Evolutionary conservation across 1,140 invertebrate species (phyloP).

Genomic region (Babylonia areolata): DNA sequence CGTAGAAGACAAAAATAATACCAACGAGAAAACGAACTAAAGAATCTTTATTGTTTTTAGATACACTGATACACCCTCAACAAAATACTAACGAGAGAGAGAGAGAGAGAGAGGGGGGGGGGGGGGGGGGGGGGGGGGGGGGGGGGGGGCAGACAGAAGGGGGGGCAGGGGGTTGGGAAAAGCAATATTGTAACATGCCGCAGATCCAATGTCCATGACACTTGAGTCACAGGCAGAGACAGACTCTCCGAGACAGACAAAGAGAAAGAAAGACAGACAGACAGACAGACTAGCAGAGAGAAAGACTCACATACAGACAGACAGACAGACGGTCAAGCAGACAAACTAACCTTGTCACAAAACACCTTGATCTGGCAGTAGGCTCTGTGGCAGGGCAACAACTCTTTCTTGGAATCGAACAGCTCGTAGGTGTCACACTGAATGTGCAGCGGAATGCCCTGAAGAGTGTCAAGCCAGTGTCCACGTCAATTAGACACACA

Average conservation of each 20-base stretch:
- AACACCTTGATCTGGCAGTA: slow-evolving; percentile 99
- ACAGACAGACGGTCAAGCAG: background rate
- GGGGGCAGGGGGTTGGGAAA: no score
- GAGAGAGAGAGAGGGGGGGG: no score
- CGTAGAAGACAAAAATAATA: no score
- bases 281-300: background rate
- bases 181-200: no score
- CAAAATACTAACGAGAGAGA: no score
- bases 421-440: slow-evolving; percentile 99
- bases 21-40: no score
- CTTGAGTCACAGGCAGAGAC: background rate
- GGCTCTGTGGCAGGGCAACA: slow-evolving; percentile 91
- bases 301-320: background rate
- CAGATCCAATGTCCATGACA: no score
- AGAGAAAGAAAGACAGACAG: background rate
- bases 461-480: no score
- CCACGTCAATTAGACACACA: background rate
- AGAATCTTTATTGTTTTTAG: no score
- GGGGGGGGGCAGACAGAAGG: no score
- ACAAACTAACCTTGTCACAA: slow-evolving; percentile 95
- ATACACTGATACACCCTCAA: no score
- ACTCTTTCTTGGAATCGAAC: slow-evolving; percentile 86
- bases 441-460: slow-evolving; percentile 96
- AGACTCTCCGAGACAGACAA: background rate
- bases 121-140: no score